Evolutionary conservation across 1,140 invertebrate genomes (phyloP).

Genomic region (Octopus sinensis): DNA sequence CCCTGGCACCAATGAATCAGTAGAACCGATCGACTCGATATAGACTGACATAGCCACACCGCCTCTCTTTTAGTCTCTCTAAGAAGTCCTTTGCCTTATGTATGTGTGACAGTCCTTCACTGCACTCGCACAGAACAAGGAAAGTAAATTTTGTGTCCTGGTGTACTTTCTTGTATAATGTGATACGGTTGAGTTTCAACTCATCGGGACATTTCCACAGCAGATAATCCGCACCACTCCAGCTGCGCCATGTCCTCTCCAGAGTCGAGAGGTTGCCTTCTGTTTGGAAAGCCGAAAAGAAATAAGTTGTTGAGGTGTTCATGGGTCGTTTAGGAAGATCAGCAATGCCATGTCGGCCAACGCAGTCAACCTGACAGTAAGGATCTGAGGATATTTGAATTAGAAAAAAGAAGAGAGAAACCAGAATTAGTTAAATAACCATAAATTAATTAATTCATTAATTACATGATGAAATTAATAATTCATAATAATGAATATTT

Average conservation of each 20-base stretch:
- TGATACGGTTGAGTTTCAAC: constrained; percentile 38
- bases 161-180: constrained; percentile 34
- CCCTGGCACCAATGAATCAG: neutral
- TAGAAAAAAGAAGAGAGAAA: constrained; percentile 1
- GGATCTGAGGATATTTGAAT: constrained; percentile 24
- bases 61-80: constrained; percentile 35
- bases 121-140: constrained; percentile 38
- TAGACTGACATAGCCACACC: constrained; percentile 39
- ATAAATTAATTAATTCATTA: too few species aligned
- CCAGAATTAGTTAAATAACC: neutral
- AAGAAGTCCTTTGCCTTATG: constrained; percentile 36
- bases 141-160: constrained; percentile 31
- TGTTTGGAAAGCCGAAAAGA: constrained; percentile 38
- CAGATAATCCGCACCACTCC: constrained; percentile 43
- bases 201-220: constrained; percentile 41
- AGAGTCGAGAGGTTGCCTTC: constrained; percentile 33
- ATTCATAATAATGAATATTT: too few species aligned
- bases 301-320: constrained; percentile 41
- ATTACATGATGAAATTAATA: too few species aligned
- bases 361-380: constrained; percentile 39
- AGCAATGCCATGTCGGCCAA: constrained; percentile 33
- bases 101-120: constrained; percentile 36
- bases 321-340: constrained; percentile 38
- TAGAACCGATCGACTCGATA: constrained; percentile 44
- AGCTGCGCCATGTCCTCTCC: constrained; percentile 40